Conservation (phyloP, 2,888 invertebrate genomes). For the Carcina quercana region DNA sequence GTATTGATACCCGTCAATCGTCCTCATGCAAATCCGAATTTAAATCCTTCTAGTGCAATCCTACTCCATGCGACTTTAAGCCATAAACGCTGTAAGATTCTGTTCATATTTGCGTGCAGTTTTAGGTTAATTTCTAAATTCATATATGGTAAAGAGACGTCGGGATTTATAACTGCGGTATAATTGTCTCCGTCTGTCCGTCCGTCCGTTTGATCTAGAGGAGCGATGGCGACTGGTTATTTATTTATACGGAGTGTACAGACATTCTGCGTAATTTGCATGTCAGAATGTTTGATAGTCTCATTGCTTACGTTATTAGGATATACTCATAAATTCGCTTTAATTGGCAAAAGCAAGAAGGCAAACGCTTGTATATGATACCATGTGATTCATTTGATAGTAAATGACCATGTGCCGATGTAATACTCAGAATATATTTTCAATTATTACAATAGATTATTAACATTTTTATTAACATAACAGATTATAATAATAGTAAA, state of each 20-base stretch:
- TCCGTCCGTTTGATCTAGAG: conserved; percentile 17
- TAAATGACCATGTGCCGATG: no score
- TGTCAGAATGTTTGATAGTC: no score
- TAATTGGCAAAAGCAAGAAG: no score
- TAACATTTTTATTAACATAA: no score
- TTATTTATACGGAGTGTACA: conserved; percentile 17
- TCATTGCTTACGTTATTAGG: no score
- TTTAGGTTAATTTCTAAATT: conserved; percentile 12
- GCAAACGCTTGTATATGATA: no score
- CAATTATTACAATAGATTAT: no score
- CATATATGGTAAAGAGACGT: conserved; percentile 33
- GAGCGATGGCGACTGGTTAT: conserved; percentile 18
- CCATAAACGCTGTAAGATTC: conserved; percentile 2
- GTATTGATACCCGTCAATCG: conserved; percentile 44
- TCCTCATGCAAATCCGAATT: conserved; percentile 26
- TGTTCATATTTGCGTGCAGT: background rate
- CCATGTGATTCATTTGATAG: no score
- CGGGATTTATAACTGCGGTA: conserved; percentile 37
- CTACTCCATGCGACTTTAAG: background rate
- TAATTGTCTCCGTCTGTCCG: conserved; percentile 37
- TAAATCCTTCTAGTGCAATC: conserved; percentile 12
- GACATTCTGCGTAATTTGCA: no score
- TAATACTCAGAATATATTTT: no score
- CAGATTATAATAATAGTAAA: no score
- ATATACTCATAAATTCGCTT: no score